Evolutionary conservation across 2,113 vertebrate genomes (phyloP).

Genomic region (Melanocharis versteri): DNA sequence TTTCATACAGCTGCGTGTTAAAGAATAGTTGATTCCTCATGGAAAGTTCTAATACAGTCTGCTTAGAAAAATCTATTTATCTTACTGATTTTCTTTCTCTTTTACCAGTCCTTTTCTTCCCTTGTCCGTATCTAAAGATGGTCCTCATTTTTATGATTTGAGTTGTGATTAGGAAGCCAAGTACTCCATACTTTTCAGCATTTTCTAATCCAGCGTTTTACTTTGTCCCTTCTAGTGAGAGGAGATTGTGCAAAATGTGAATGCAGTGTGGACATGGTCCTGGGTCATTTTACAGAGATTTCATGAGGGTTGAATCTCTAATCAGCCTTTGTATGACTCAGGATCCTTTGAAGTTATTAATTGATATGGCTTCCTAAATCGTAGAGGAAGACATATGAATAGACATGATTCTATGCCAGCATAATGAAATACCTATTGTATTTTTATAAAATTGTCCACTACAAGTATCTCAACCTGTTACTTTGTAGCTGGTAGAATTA

Average conservation of each 20-base stretch:
- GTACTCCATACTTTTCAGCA: background rate
- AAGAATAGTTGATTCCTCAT: slow-evolving; percentile 42
- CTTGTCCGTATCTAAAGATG: background rate
- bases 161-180: background rate
- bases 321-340: background rate
- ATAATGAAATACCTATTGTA: background rate
- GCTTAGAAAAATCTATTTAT: slow-evolving; percentile 64
- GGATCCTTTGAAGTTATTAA: background rate
- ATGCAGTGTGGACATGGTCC: background rate
- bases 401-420: background rate
- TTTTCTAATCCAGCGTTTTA: background rate
- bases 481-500: background rate
- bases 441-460: background rate
- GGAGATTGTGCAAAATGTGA: background rate
- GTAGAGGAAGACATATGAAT: background rate
- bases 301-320: background rate
- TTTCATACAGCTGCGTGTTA: background rate
- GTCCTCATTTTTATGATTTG: background rate
- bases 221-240: background rate
- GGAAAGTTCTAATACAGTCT: slow-evolving; percentile 55
- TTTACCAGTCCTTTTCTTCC: background rate
- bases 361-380: background rate
- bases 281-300: background rate
- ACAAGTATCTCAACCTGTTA: background rate
- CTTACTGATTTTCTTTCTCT: slow-evolving; percentile 50